A percentile compares a stretch with the other conserved stretches of the same genome.
Conservation (phyloP, 1,140 invertebrate genomes). For the Dinothrombium tinctorium region DNA sequence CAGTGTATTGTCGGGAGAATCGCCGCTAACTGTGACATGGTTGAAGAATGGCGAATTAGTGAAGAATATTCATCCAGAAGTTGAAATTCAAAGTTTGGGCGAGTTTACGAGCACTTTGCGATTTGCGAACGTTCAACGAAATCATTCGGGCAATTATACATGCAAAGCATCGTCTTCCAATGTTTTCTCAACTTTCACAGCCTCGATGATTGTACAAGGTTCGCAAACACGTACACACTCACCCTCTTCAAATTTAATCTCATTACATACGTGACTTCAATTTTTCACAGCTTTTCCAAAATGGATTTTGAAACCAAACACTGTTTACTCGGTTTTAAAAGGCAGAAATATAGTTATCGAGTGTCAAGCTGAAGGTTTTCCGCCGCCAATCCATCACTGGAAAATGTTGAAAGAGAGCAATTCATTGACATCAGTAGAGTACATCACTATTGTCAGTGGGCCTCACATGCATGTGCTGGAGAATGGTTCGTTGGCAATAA, state of each 20-base stretch:
- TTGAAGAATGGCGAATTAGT: conserved; percentile 12
- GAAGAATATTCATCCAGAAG: conserved; percentile 24
- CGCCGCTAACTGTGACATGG: conserved; percentile 15
- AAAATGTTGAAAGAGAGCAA: conserved; percentile 16
- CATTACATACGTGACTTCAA: background rate
- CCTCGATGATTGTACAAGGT: conserved; percentile 47
- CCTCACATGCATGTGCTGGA: conserved; percentile 18
- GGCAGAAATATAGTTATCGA: conserved; percentile 20
- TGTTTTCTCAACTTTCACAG: conserved; percentile 22
- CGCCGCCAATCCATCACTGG: conserved; percentile 23
- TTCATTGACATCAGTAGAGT: background rate
- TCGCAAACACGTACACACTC: too few species aligned
- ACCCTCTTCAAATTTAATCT: background rate
- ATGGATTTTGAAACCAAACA: conserved; percentile 23
- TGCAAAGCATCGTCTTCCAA: conserved; percentile 30
- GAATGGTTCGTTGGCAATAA: conserved; percentile 19
- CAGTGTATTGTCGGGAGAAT: conserved; percentile 19
- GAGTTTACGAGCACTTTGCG: conserved; percentile 13
- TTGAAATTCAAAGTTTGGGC: conserved; percentile 10
- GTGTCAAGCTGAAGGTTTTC: conserved; percentile 24
- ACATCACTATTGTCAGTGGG: conserved; percentile 11
- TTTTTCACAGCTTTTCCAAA: conserved; percentile 22
- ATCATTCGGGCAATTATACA: conserved; percentile 45
- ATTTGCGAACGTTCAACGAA: conserved; percentile 9
- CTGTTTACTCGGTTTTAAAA: conserved; percentile 21